These are phyloP conservation scores for Bombus pascuorum DNA, from an alignment of 1,140 invertebrate species.

Conservation along the genomic window DNA sequence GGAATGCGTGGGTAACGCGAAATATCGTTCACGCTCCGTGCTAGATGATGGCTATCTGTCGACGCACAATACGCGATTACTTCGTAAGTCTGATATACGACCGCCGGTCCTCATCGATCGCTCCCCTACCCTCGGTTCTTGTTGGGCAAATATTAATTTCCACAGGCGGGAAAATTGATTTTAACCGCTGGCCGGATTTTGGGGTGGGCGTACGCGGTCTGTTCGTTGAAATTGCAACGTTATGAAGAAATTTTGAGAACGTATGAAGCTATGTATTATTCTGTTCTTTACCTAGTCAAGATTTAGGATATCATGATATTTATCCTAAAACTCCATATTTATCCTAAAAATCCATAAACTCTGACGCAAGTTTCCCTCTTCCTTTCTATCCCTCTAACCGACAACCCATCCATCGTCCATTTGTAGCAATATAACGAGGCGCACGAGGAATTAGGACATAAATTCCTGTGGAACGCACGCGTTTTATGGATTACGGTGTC, in stretches of 20 bases:
- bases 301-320: neutral
- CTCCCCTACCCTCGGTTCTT: neutral
- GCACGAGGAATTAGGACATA: conserved; percentile 62
- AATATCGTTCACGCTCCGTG: conserved; percentile 22
- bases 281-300: neutral
- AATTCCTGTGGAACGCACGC: conserved; percentile 54
- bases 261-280: neutral
- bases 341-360: neutral
- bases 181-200: neutral
- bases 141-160: conserved; percentile 45
- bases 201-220: neutral
- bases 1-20: conserved; percentile 30
- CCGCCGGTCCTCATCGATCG: neutral
- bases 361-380: neutral
- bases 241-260: neutral
- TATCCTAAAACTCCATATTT: neutral
- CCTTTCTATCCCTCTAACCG: neutral
- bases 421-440: conserved; percentile 36
- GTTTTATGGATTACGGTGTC: conserved; percentile 59
- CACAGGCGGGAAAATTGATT: conserved; percentile 35
- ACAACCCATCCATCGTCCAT: conserved; percentile 9
- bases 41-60: conserved; percentile 15
- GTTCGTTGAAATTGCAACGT: neutral
- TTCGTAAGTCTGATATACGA: conserved; percentile 37
- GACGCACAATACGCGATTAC: conserved; percentile 37